A percentile compares a stretch with the other conserved stretches of the same genome.
phyloP scores from a whole-genome alignment of 1,140 invertebrate species.

The Antheraea mylitta region DNA sequence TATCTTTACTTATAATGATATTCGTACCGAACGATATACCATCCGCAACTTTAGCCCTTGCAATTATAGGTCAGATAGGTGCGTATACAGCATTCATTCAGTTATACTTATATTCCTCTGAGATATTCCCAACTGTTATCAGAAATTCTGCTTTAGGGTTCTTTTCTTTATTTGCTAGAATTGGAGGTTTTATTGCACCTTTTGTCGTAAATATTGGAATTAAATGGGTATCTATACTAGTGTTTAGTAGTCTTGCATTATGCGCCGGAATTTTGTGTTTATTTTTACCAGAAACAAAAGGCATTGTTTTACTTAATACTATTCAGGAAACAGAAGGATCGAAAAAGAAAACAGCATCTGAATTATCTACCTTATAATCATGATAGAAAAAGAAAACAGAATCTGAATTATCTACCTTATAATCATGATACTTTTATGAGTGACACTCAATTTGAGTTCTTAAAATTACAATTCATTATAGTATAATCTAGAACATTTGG shows the following conservation, averaged over 20 bases:
- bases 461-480: too few relatives aligned
- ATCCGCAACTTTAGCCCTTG: slow-evolving; percentile 57
- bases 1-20: slow-evolving; percentile 50
- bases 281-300: slow-evolving; percentile 63
- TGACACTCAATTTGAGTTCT: too few relatives aligned
- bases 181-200: slow-evolving; percentile 84
- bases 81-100: slow-evolving; percentile 80
- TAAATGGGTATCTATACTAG: slow-evolving; percentile 53
- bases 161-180: slow-evolving; percentile 80
- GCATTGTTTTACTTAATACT: slow-evolving; percentile 51
- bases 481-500: slow-evolving; percentile 29
- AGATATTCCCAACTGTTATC: slow-evolving; percentile 84
- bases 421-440: not conserved
- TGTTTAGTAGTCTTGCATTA: slow-evolving; percentile 54
- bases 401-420: not conserved
- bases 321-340: slow-evolving; percentile 46
- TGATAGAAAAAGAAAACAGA: slow-evolving; percentile 7
- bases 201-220: slow-evolving; percentile 80
- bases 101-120: slow-evolving; percentile 82
- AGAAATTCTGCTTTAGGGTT: slow-evolving; percentile 83
- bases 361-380: not conserved
- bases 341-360: slow-evolving; percentile 1
- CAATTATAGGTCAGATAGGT: slow-evolving; percentile 82
- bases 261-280: slow-evolving; percentile 45
- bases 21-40: slow-evolving; percentile 42